Evolutionary conservation across 1,140 invertebrate species (phyloP), one percentile per base, ranked within the genome.

Genomic region (Pseudomyrmex gracilis): DNA sequence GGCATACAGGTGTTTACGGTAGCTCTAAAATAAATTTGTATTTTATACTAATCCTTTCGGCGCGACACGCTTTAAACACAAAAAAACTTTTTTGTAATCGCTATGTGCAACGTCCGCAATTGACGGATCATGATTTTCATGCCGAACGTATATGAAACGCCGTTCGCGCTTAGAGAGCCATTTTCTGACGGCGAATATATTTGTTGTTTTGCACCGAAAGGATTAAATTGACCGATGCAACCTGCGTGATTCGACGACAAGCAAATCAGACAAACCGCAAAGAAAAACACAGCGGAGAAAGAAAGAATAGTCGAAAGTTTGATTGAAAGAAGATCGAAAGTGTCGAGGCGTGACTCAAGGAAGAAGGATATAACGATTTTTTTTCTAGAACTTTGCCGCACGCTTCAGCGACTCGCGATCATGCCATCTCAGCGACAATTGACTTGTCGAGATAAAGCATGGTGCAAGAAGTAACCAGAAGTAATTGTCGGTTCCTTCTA

Each of bases 401-500:
- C 15, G 45, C 58, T 80, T 80, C 34, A 78, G 43, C 15, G 9
- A 13, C 13, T 68, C 20, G 68, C 34, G 61, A 63, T 87, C 51
- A 45, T 43, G 7, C 15, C 57, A 66, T 8, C 7, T 13, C 68
- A 7, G 34, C 51, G 22, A 49, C 58, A 73, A 84, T 76, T 60
- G 49, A 34, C 8, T 57, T 9, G 60, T 22, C 76, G 51, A 45
- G 45, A 85, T 85, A 77, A 77, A 87, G 73, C 77, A 71, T 17
- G 24, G 13, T 49, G 45, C 49, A 73, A 84, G 87, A 70, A 87
- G 24, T 87, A 57, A n/a, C 82, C 55, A 80, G 53, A 71, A 85
- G 74, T 83, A 86, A 89, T 89, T 77, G 83, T 34, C 22, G 45
- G 55, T 68, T 71, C n/a, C 10, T 78, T 68, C 51, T 13, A 68